Conservation (phyloP, 92 coral and sea anemone genomes). For the Chrysogorgia sp. region DNA sequence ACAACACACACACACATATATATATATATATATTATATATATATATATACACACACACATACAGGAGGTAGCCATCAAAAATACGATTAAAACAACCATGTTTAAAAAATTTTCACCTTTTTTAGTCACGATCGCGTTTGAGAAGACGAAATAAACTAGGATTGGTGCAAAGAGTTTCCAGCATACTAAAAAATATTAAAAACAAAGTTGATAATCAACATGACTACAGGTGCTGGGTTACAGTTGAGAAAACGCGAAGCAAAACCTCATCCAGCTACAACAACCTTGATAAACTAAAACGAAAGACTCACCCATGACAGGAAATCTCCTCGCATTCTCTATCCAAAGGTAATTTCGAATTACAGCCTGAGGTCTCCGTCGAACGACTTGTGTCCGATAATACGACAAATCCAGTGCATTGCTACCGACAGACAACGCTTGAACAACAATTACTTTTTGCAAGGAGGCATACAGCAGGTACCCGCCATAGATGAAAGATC, state of each 20-base stretch:
- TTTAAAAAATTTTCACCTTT: constrained; percentile 2
- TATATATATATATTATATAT: no score
- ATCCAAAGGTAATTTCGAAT: background rate
- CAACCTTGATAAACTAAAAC: background rate
- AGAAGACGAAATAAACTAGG: background rate
- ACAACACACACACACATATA: no score
- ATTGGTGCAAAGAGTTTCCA: constrained; percentile 13
- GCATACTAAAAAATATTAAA: constrained; percentile 7
- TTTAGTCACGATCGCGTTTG: background rate
- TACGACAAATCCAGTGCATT: background rate
- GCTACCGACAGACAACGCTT: background rate
- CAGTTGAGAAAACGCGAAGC: background rate
- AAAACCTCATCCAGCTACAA: background rate
- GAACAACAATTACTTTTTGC: background rate
- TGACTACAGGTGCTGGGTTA: no score
- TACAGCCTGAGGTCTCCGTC: background rate
- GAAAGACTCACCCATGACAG: constrained; percentile 26
- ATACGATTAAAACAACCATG: background rate
- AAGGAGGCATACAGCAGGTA: background rate
- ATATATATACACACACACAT: no score
- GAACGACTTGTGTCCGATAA: background rate
- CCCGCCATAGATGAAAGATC: background rate
- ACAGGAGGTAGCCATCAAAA: background rate
- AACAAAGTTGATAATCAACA: background rate
- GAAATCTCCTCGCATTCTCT: constrained; percentile 26